Evolutionary conservation across 2,113 vertebrate genomes (phyloP).

Genomic region (Megaceryle torquata): DNA sequence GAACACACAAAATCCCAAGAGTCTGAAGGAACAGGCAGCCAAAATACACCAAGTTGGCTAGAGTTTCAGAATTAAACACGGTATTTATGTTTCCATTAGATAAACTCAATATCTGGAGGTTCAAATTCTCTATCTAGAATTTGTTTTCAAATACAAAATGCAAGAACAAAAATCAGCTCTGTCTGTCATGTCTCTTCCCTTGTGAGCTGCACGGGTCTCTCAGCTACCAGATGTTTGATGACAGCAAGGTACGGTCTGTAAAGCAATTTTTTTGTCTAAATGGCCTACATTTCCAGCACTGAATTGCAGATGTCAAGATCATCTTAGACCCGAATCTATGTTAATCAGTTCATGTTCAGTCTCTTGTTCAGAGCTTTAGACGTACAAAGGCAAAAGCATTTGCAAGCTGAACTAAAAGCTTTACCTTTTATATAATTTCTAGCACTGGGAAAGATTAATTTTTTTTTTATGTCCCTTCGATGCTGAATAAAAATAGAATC

Average conservation of each 20-base stretch:
- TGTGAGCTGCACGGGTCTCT: neutral
- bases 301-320: neutral
- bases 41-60: neutral
- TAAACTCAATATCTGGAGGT: neutral
- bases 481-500: conserved; percentile 40
- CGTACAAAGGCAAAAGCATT: neutral
- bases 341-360: neutral
- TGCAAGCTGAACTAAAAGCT: neutral
- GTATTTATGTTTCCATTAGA: conserved; percentile 47
- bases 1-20: conserved; percentile 47
- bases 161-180: neutral
- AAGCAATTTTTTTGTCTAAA: neutral
- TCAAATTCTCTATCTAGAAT: neutral
- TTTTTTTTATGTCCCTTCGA: neutral
- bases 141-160: neutral
- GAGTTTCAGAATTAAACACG: neutral
- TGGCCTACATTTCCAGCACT: neutral
- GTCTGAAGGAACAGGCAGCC: neutral
- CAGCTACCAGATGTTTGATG: neutral
- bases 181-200: neutral
- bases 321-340: neutral
- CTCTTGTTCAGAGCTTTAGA: neutral
- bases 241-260: neutral
- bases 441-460: neutral
- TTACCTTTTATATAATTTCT: neutral